Evolutionary conservation across 2,888 invertebrate species (phyloP), one percentile per base, ranked within the genome.

Genomic region (Spatulosminthurus flaviceps): DNA sequence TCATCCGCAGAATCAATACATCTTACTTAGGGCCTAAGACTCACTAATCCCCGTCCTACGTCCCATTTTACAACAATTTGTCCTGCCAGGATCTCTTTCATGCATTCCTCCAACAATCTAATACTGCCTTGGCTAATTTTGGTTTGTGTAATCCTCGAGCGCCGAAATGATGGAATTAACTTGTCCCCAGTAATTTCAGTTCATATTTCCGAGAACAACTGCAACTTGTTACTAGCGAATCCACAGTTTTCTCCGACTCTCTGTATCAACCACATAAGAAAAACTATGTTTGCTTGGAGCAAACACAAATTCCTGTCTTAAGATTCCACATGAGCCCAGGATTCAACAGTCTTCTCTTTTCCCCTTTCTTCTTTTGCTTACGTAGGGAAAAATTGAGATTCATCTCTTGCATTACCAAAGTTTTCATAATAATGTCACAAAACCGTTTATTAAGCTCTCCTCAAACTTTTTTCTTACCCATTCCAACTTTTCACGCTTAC

Each of bases 21-120:
- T 51, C 51, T 51, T 51, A 51, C 51, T 51, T 51, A 51, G 16
- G 16, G 51, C n/a, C 51, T 51, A 51, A 51, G 51, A 9, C 51
- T n/a, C 51, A 51, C 51, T 51, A 51, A 51, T 51, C 51, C n/a
- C 51, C n/a, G n/a, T n/a, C 51, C 51, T 9, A 19, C 5, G 5
- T 51, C 51, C 51, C 16, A 51, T 11, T 51, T 51, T 51, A 51
- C 16, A 51, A 2, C 51, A 51, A 51, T 51, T 51, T 51, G 51
- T 51, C 51, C n/a, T 51, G 5, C 16, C 9, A 51, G 51, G 16
- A 19, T 51, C 9, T 19, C 51, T 51, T 34, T 9, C 34, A 34
- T 34, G 16, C 5, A 51, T 41, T 41, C 13, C 13, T 41, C 13
- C 41, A 13, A 41, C n/a, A n/a, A n/a, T n/a, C n/a, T n/a, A 34